Conservation (phyloP, 2,888 invertebrate species). For the Apomyelois bistriatella region DNA sequence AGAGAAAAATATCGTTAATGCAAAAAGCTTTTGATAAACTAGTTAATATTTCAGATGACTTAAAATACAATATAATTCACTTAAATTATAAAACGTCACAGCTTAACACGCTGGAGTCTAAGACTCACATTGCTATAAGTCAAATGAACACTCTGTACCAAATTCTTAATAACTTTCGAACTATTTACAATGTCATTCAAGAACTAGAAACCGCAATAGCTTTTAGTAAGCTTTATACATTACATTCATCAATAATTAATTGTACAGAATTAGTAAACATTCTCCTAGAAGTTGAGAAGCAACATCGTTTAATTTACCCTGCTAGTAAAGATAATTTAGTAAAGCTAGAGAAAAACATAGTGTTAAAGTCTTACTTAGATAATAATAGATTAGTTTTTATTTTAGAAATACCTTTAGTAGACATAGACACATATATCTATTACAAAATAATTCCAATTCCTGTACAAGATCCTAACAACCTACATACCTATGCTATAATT, state of each 20-base stretch:
- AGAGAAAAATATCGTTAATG: conserved; percentile 14
- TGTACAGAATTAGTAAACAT: conserved; percentile 16
- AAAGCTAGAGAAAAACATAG: conserved; percentile 17
- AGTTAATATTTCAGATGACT: conserved; percentile 15
- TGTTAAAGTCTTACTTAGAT: conserved; percentile 14
- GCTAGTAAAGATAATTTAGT: conserved; percentile 12
- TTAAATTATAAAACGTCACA: conserved; percentile 9
- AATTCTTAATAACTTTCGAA: conserved; percentile 18
- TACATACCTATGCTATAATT: conserved; percentile 1
- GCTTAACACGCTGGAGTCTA: not conserved
- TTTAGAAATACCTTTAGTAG: conserved; percentile 12
- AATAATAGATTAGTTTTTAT: conserved; percentile 10
- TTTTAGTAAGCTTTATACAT: conserved; percentile 14
- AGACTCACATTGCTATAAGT: not conserved
- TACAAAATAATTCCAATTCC: conserved; percentile 15
- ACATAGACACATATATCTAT: conserved; percentile 13
- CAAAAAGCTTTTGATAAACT: not conserved
- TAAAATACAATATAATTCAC: conserved; percentile 13
- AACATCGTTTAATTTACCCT: conserved; percentile 9
- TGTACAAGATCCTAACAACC: conserved; percentile 11
- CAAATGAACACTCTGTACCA: conserved; percentile 16
- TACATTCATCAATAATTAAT: conserved; percentile 19
- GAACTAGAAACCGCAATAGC: conserved; percentile 21
- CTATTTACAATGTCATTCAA: conserved; percentile 14
- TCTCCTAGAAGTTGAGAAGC: conserved; percentile 12